Base-by-base conservation (phyloP, 2,113 vertebrate genomes). In the Hippoglossus stenolepis region DNA sequence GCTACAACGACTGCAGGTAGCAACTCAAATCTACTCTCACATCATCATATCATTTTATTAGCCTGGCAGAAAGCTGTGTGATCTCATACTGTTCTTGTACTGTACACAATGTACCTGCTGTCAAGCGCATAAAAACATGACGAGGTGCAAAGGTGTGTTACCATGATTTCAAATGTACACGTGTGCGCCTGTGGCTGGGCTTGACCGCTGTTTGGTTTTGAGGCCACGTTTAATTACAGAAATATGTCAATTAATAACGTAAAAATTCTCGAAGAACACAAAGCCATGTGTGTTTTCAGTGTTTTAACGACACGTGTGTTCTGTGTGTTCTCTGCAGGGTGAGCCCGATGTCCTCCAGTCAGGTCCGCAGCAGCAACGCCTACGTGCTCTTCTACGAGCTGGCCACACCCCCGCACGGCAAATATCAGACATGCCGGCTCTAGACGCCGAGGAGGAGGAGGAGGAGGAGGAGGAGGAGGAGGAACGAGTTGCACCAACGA, bases 331-430 rank as follows among this genome's bases (percentile, higher is more conserved):
- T 59, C 31, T 65, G 53, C 83, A 99, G 97, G 4, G 97, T 98
- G 73, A 96, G 96, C 17, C 96, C 96, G 0, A 96, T 98, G 94
- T 97, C 96, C 56, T 95, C 96, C 89, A 96, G 96, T 91, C 97
- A 98, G 86, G 94, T 98, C 31, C 96, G 96, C 87, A 97, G 95
- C 95, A 98, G 96, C 38, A 97, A 98, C 90, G 96, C 96, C 0
- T 96, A 99, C 61, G 93, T 99, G 83, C 96, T 99, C 84, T 99
- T 99, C 94, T 99, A 98, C 0, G 97, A 99, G 92, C 91, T 96
- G 90, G 93, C 95, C 88, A 89, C 95, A 0, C 94, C 95, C 73
- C 95, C 96, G 0, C 96, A 96, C 83, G 94, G 96, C 94, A 97
- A 92, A 75, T 79, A 86, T 40, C 91, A 91, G 79, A 91, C 87